A percentile compares a stretch with the other conserved stretches of the same genome.
Evolutionary conservation across 1,140 invertebrate species (phyloP).

Genomic region (Paraescarpia echinospica): DNA sequence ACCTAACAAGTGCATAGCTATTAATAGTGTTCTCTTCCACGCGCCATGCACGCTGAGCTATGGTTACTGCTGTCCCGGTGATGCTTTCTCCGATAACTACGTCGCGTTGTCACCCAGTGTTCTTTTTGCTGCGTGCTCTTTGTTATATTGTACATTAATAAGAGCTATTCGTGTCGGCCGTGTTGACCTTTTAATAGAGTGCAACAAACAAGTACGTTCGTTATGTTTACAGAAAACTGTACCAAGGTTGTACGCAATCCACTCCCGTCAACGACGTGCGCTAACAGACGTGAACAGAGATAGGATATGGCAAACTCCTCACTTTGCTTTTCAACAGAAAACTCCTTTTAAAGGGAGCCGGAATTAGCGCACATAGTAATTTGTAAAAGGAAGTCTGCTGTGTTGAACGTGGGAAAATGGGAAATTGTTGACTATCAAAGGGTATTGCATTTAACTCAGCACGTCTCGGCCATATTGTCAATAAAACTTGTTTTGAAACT

Average conservation of each 20-base stretch:
- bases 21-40: neutral
- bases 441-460: no score
- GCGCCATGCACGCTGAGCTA: neutral
- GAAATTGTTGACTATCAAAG: no score
- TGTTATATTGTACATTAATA: neutral
- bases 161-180: neutral
- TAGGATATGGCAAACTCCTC: neutral
- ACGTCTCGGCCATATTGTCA: no score
- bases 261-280: neutral
- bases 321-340: no score
- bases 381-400: no score
- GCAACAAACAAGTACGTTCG: neutral
- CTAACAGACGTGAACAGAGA: neutral
- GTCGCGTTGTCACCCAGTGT: neutral
- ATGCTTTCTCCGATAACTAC: neutral
- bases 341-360: no score
- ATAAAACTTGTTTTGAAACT: no score
- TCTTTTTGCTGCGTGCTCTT: neutral
- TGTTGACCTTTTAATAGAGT: neutral
- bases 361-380: no score
- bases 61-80: neutral
- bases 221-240: neutral
- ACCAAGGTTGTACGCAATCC: neutral
- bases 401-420: no score
- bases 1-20: neutral